Conservation (phyloP, 2,797 vertebrate genomes). For the Peromyscus attwateri region DNA sequence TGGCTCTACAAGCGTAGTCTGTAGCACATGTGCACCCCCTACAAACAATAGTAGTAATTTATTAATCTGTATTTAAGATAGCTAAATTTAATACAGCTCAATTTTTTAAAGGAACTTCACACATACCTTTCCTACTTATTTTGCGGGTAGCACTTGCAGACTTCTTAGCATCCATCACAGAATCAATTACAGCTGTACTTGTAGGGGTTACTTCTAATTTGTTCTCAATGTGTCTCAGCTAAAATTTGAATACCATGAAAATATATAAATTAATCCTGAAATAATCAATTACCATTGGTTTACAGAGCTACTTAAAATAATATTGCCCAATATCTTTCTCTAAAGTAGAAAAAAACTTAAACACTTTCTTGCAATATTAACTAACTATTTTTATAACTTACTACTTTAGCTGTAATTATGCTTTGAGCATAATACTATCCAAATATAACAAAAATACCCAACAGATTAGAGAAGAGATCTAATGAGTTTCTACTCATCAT, state of each 20-base stretch:
- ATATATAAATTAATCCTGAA: slow-evolving; percentile 70
- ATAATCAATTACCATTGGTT: slow-evolving; percentile 39
- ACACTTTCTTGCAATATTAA: slow-evolving; percentile 30
- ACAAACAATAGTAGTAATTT: neutral
- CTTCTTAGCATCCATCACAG: slow-evolving; percentile 94
- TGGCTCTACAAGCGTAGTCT: neutral
- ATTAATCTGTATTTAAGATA: slow-evolving; percentile 7
- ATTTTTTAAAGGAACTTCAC: slow-evolving; percentile 49
- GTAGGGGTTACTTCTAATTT: slow-evolving; percentile 93
- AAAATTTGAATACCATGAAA: slow-evolving; percentile 78
- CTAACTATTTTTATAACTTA: slow-evolving; percentile 50
- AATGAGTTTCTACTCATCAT: slow-evolving; percentile 21
- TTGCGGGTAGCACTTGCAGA: slow-evolving; percentile 88
- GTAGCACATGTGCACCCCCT: neutral
- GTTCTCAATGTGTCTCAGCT: slow-evolving; percentile 97
- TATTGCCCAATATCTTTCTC: neutral
- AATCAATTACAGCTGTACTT: slow-evolving; percentile 91
- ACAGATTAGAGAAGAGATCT: slow-evolving; percentile 28
- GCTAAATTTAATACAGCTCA: slow-evolving; percentile 24
- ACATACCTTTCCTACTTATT: slow-evolving; percentile 91
- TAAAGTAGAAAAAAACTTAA: slow-evolving; percentile 53
- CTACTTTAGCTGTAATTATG: neutral
- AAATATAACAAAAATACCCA: slow-evolving; percentile 56
- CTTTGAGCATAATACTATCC: neutral
- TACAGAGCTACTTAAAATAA: slow-evolving; percentile 58